A percentile compares a stretch with the other conserved stretches of the same genome.
phyloP scores from a whole-genome alignment of 2,797 vertebrate genomes.

The Corythornis leucogaster region DNA sequence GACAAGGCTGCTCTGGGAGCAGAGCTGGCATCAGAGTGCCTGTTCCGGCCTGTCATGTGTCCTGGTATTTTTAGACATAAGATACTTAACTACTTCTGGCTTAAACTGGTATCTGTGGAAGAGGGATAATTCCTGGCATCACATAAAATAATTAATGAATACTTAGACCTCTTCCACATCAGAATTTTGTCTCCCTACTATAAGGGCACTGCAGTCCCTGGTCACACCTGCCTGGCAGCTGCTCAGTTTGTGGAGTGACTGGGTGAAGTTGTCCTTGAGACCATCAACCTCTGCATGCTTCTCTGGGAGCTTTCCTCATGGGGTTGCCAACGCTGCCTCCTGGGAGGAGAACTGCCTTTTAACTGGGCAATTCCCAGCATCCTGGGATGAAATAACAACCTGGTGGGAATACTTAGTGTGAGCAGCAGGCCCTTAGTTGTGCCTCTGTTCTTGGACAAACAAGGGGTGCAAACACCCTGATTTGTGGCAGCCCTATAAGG shows the following conservation, averaged over 20 bases:
- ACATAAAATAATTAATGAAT: not conserved
- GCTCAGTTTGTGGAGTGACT: not conserved
- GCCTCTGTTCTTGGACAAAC: not conserved
- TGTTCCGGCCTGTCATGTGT: not conserved
- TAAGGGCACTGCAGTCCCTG: not conserved
- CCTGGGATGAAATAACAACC: not conserved
- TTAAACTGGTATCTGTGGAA: constrained; percentile 13
- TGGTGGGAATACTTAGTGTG: not conserved
- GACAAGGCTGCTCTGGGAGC: not conserved
- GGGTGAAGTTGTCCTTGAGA: not conserved
- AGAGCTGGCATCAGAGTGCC: not conserved
- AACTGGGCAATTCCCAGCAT: not conserved
- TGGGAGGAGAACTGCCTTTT: too few relatives aligned
- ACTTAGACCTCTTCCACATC: too few relatives aligned
- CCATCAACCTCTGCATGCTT: constrained; percentile 25
- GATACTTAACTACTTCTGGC: constrained; percentile 54
- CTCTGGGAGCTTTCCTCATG: constrained; percentile 47
- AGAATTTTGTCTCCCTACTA: not conserved
- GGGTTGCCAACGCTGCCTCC: constrained; percentile 2
- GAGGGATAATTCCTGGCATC: constrained; percentile 27
- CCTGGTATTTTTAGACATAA: constrained; percentile 53
- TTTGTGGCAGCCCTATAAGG: not conserved
- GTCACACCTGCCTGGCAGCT: not conserved
- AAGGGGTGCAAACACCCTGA: not conserved
- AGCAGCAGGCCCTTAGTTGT: not conserved